Evolutionary conservation across 2,797 vertebrate genomes (phyloP).

Genomic region (Acropternis orthonyx): DNA sequence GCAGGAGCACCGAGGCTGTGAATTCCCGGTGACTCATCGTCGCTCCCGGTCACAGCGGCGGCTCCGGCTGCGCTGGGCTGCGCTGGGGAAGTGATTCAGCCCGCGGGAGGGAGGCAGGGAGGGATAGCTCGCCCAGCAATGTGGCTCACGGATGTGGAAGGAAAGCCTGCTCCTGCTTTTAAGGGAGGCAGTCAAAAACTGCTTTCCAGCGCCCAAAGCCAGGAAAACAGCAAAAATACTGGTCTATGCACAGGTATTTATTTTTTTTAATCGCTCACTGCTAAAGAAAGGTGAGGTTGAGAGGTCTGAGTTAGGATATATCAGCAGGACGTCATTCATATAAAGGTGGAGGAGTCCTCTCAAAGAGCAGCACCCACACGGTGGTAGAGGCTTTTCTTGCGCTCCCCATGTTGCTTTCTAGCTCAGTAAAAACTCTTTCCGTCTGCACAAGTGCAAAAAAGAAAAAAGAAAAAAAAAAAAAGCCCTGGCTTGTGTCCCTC

Average conservation of each 20-base stretch:
- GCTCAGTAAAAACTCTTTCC: neutral
- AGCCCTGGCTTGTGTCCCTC: conserved; percentile 20
- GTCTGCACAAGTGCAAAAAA: conserved; percentile 23
- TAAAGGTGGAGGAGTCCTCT: neutral
- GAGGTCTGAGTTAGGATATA: neutral
- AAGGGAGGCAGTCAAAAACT: neutral
- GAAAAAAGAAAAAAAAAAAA: neutral
- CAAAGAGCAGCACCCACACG: neutral
- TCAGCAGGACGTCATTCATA: neutral
- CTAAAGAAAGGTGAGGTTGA: neutral
- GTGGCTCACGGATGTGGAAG: neutral
- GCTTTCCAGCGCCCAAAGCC: neutral
- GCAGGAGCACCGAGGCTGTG: conserved; percentile 52
- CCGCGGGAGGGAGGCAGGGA: conserved; percentile 60
- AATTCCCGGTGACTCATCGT: conserved; percentile 65
- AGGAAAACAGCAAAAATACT: neutral
- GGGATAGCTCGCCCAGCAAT: conserved; percentile 14
- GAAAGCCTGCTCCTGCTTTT: neutral
- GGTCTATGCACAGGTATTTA: neutral
- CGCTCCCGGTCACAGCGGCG: conserved; percentile 48
- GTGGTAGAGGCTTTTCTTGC: neutral
- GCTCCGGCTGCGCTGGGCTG: conserved; percentile 60
- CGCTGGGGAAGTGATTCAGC: conserved; percentile 72
- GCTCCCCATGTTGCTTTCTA: neutral
- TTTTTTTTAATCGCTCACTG: neutral